Conservation (phyloP, 2,113 vertebrate genomes). For the Empidonax alnorum region DNA sequence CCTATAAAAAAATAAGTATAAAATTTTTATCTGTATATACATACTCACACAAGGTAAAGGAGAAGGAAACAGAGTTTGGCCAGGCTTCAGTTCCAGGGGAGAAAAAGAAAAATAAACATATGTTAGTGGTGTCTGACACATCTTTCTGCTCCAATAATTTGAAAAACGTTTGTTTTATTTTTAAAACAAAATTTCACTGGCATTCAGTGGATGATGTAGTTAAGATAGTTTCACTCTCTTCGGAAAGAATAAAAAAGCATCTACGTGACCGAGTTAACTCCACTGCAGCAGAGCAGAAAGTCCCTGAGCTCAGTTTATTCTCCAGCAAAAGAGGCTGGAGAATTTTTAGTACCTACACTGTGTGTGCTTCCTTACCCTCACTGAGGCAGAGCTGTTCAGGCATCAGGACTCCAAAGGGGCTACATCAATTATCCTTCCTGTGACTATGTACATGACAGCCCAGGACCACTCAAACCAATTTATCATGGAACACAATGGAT, state of each 20-base stretch:
- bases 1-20: slow-evolving; percentile 61
- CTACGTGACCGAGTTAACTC: not conserved
- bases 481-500: not conserved
- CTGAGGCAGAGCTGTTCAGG: not conserved
- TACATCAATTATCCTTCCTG: not conserved
- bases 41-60: slow-evolving; percentile 46
- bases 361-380: not conserved
- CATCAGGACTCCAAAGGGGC: not conserved
- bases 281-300: not conserved
- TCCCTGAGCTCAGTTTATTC: not conserved
- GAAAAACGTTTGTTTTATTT: slow-evolving; percentile 74
- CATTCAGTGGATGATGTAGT: slow-evolving; percentile 58
- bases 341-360: not conserved
- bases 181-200: slow-evolving; percentile 70
- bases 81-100: slow-evolving; percentile 71
- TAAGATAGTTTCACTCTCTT: slow-evolving; percentile 1
- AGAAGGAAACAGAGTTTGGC: slow-evolving; percentile 51
- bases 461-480: not conserved
- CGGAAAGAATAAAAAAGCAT: not conserved
- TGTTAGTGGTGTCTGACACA: slow-evolving; percentile 78
- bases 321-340: not conserved
- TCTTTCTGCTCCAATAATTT: slow-evolving; percentile 76
- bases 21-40: not conserved
- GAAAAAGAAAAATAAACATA: slow-evolving; percentile 78
- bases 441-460: not conserved